Conservation (phyloP, 2,797 vertebrate genomes). For the Huso huso region DNA sequence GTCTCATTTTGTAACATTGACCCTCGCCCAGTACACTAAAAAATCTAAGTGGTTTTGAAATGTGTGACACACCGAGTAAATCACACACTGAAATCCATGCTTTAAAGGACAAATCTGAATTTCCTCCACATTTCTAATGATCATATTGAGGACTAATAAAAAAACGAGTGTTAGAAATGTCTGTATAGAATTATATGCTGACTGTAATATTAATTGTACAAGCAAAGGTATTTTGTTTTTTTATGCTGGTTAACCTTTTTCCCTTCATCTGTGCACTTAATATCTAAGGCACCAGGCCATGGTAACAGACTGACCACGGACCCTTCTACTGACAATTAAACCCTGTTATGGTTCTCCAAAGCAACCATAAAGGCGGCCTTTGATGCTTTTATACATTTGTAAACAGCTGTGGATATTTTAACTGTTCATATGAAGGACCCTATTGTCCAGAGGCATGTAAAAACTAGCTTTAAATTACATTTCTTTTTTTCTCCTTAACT, state of each 20-base stretch:
- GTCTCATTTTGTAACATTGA: too few relatives aligned
- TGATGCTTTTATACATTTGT: conserved; percentile 7
- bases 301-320: conserved; percentile 58
- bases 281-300: conserved; percentile 55
- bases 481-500: too few relatives aligned
- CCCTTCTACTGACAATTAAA: conserved; percentile 68
- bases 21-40: too few relatives aligned
- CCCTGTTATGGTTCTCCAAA: conserved; percentile 59
- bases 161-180: not conserved
- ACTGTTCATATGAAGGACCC: too few relatives aligned
- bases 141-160: not conserved
- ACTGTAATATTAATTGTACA: not conserved
- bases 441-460: too few relatives aligned
- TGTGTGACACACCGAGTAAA: too few relatives aligned
- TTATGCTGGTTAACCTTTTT: not conserved
- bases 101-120: not conserved
- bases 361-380: conserved; percentile 34
- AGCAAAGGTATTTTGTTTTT: not conserved
- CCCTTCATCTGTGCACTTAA: conserved; percentile 50
- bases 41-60: too few relatives aligned
- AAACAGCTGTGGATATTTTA: conserved; percentile 42
- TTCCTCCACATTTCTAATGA: not conserved
- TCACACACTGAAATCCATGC: too few relatives aligned
- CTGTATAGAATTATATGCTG: not conserved
- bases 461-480: too few relatives aligned